Evolutionary conservation across 2,888 invertebrate genomes (phyloP).

Genomic region (Lomographa bimaculata): DNA sequence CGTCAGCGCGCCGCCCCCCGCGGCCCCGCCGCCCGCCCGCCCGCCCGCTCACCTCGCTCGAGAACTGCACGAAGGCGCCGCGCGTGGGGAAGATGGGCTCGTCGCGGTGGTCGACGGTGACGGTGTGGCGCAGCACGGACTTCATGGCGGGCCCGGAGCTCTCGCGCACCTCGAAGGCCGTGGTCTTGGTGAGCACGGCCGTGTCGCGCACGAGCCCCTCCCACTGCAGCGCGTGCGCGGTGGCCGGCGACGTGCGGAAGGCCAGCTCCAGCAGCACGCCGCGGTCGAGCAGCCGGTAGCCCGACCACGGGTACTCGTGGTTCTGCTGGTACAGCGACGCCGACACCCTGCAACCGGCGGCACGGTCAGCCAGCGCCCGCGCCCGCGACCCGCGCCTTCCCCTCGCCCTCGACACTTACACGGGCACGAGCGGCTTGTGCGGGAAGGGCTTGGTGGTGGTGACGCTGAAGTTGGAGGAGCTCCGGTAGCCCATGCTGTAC

Average conservation of each 20-base stretch:
- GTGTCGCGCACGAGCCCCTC: conserved; percentile 93
- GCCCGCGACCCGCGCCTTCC: conserved; percentile 17
- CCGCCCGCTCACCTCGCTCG: conserved; percentile 92
- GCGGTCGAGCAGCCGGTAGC: conserved; percentile 90
- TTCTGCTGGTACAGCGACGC: conserved; percentile 89
- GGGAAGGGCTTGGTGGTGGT: conserved; percentile 93
- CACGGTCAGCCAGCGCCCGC: conserved; percentile 24
- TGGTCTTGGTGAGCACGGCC: conserved; percentile 86
- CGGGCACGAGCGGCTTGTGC: conserved; percentile 85
- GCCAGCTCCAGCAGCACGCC: conserved; percentile 91
- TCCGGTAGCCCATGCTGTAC: conserved; percentile 93
- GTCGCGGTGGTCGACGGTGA: conserved; percentile 91
- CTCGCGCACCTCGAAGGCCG: conserved; percentile 92
- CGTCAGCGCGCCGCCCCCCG: no score
- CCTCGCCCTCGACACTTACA: conserved; percentile 77
- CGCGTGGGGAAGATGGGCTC: conserved; percentile 90
- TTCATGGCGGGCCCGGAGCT: conserved; percentile 94
- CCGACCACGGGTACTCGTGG: conserved; percentile 91
- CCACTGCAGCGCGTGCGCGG: conserved; percentile 94
- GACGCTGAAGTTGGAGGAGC: conserved; percentile 91
- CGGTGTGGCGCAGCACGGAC: conserved; percentile 92
- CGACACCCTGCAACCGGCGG: conserved; percentile 81
- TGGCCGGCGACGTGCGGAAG: conserved; percentile 85
- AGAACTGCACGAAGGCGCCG: conserved; percentile 88
- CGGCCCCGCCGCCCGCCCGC: no score